These are phyloP conservation scores for Phorcus lineatus DNA, from an alignment of 2,888 invertebrate species.

Conservation along the genomic window DNA sequence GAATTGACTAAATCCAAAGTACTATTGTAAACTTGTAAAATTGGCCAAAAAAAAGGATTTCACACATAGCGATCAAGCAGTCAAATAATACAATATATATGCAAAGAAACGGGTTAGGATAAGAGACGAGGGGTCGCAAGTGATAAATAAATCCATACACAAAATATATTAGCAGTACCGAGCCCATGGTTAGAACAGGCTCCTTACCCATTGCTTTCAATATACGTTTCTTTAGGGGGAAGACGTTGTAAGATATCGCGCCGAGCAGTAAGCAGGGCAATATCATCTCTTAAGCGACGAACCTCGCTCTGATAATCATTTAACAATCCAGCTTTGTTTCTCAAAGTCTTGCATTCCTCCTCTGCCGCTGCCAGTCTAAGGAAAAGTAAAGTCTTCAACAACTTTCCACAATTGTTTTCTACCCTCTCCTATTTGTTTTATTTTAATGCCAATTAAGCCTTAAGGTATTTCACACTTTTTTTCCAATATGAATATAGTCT, in stretches of 20 bases:
- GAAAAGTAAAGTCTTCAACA: constrained; percentile 36
- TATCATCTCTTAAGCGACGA: constrained; percentile 72
- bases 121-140: neutral
- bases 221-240: constrained; percentile 16
- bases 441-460: neutral
- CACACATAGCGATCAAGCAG: constrained; percentile 4
- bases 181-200: neutral
- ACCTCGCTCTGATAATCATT: constrained; percentile 72
- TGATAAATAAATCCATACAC: neutral
- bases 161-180: neutral
- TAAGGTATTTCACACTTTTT: neutral
- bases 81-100: neutral
- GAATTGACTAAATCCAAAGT: too few species aligned
- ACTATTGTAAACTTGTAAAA: too few species aligned
- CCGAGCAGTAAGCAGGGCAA: constrained; percentile 68
- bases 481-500: too few species aligned
- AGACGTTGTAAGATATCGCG: constrained; percentile 52
- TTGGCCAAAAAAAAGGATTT: neutral
- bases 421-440: neutral
- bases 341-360: constrained; percentile 66
- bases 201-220: neutral
- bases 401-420: neutral
- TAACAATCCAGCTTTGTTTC: constrained; percentile 67
- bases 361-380: constrained; percentile 68
- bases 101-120: constrained; percentile 16